phyloP scores from a whole-genome alignment of 2,113 vertebrate species.

The Siniperca chuatsi region DNA sequence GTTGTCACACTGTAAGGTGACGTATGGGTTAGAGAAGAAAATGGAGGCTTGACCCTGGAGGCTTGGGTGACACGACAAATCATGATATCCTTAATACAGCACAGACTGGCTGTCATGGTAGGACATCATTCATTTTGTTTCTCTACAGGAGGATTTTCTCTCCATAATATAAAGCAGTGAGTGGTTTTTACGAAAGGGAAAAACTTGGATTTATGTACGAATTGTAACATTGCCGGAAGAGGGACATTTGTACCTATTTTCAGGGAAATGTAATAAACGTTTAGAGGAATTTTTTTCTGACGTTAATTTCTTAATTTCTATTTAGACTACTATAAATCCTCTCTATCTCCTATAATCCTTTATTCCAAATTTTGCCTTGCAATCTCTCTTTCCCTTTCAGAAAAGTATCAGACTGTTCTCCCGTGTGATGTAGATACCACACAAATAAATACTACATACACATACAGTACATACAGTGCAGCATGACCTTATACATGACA shows the following conservation, averaged over 20 bases:
- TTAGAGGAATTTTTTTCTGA: not conserved
- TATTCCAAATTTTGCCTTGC: too few species aligned
- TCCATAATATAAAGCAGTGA: not conserved
- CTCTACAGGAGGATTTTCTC: slow-evolving; percentile 24
- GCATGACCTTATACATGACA: not conserved
- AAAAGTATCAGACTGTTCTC: not conserved
- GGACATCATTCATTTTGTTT: slow-evolving; percentile 30
- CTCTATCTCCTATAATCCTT: not conserved
- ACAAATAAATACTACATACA: not conserved
- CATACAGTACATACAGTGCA: not conserved
- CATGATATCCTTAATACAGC: slow-evolving; percentile 37
- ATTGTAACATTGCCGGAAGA: not conserved
- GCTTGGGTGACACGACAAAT: slow-evolving; percentile 40
- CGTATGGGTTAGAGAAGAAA: slow-evolving; percentile 51
- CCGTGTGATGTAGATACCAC: not conserved
- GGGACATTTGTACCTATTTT: not conserved
- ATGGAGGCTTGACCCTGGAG: slow-evolving; percentile 44
- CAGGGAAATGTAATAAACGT: not conserved
- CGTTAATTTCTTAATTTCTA: not conserved
- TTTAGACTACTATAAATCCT: not conserved
- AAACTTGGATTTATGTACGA: slow-evolving; percentile 26
- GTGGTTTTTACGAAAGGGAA: not conserved
- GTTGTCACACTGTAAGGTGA: slow-evolving; percentile 53
- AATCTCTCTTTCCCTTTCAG: not conserved
- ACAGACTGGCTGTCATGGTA: slow-evolving; percentile 18